Conservation (phyloP, 2,797 vertebrate genomes). For the Mormyrus proboscirostris region DNA sequence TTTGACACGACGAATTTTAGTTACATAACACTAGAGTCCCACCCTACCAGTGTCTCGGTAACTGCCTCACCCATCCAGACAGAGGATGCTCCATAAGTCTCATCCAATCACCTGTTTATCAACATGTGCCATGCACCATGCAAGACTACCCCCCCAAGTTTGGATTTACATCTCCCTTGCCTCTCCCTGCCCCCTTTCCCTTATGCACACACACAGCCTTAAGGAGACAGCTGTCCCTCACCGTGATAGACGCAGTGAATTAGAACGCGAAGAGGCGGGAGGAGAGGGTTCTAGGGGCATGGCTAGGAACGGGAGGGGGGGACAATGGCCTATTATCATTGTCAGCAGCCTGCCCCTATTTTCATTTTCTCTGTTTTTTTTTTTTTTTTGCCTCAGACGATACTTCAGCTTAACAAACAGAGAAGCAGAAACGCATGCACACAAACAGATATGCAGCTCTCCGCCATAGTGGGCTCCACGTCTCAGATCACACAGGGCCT, state of each 20-base stretch:
- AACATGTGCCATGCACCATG: not conserved
- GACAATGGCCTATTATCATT: conserved; percentile 42
- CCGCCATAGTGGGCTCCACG: conserved; percentile 19
- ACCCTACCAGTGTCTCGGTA: not conserved
- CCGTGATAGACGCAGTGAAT: conserved; percentile 37
- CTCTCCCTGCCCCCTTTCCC: not conserved
- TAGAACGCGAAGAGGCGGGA: conserved; percentile 28
- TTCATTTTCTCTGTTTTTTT: conserved; percentile 15
- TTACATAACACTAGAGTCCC: not conserved
- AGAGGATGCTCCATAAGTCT: not conserved
- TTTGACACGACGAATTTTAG: not conserved
- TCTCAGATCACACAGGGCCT: not conserved
- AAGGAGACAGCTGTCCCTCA: conserved; percentile 50
- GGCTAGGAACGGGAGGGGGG: conserved; percentile 6
- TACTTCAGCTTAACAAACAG: conserved; percentile 1
- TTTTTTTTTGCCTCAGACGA: not conserved
- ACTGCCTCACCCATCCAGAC: not conserved
- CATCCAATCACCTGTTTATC: not conserved
- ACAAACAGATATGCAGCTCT: conserved; percentile 10
- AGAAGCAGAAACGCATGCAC: conserved; percentile 10
- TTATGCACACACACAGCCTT: conserved; percentile 9
- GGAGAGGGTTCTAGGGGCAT: conserved; percentile 1
- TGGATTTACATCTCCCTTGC: conserved; percentile 15
- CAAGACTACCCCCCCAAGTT: not conserved
- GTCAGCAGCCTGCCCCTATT: conserved; percentile 37